Evolutionary conservation across 2,113 vertebrate genomes (phyloP), one percentile per base, ranked within the genome.

Genomic region (Lipophrys pholis): DNA sequence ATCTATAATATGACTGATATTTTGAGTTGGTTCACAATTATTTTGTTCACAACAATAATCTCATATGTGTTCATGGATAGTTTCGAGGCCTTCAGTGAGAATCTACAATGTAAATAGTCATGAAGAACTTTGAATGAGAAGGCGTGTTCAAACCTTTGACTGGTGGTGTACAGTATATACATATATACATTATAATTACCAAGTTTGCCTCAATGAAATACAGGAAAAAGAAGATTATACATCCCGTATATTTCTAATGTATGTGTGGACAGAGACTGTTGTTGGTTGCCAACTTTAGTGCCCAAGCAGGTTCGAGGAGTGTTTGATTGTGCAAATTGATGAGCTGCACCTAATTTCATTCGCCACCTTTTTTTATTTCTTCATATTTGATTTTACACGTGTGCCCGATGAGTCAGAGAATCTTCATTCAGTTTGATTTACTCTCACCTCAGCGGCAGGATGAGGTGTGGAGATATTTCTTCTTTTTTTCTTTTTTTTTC

Each of bases 171-270:
- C 21, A 4, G 21, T 30, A 73, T 58, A 60, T 30, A 52, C 52
- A 71, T 76, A 78, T 56, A 70, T 21, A 71, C 38, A 73, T 76
- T 87, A 84, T 68, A 82, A 86, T 75, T 89, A 90, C 91, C 89
- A 86, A 73, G 80, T 93, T 92, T 93, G 93, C 92, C 93, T 93
- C 90, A 62, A 68, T 78, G 75, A 82, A 85, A 78, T 81, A 88
- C 80, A 83, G 68, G 65, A 85, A 83, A 82, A 76, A 53, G 43
- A 87, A 76, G 71, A 79, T 67, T 49, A 81, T 51, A 54, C 77
- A 73, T 75, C 39, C 60, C 53, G 66, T 81, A 45, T 73, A 49
- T 85, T 57, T 80, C 14, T 78, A 63, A 63, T 66, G 61, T 63
- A 52, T 15, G 65, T 46, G 43, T 54, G 45, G 45, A n/a, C 12